A percentile compares a stretch with the other conserved stretches of the same genome.
Conservation (phyloP, 1,140 invertebrate genomes). For the Drosophila truncata region DNA sequence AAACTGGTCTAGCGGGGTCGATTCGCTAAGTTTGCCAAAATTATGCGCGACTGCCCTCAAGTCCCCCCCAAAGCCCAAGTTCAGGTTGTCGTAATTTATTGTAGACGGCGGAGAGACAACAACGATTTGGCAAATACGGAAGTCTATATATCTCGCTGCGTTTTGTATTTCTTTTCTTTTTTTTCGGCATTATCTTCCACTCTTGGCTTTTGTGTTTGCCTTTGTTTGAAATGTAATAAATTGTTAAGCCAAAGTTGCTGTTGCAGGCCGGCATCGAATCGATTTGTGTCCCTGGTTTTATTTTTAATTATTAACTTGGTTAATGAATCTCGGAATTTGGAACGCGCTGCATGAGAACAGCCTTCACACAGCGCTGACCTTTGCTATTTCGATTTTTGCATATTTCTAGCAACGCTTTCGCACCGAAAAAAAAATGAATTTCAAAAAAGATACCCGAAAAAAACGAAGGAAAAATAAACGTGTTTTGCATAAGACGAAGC, state of each 20-base stretch:
- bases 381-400: slow-evolving; percentile 81
- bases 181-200: slow-evolving; percentile 13
- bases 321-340: slow-evolving; percentile 60
- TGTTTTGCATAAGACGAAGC: slow-evolving; percentile 63
- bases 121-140: slow-evolving; percentile 74
- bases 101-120: slow-evolving; percentile 33
- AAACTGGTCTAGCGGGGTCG: slow-evolving; percentile 76
- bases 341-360: slow-evolving; percentile 76
- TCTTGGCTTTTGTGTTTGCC: slow-evolving; percentile 31
- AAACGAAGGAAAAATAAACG: slow-evolving; percentile 43
- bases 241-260: slow-evolving; percentile 17
- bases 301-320: slow-evolving; percentile 77
- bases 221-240: slow-evolving; percentile 69
- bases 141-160: slow-evolving; percentile 71
- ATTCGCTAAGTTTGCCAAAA: slow-evolving; percentile 80
- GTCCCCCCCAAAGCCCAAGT: slow-evolving; percentile 22
- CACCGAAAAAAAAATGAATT: slow-evolving; percentile 39
- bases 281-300: slow-evolving; percentile 63
- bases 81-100: slow-evolving; percentile 78
- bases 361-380: slow-evolving; percentile 69
- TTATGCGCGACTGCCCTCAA: slow-evolving; percentile 74
- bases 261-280: slow-evolving; percentile 60
- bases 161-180: slow-evolving; percentile 15
- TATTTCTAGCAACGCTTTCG: slow-evolving; percentile 55
- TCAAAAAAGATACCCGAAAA: slow-evolving; percentile 5